Percentiles rank a stretch among this genome's conserved stretches.
Conservation (phyloP, 2,797 vertebrate genomes). For the Clarias platycephalus region DNA sequence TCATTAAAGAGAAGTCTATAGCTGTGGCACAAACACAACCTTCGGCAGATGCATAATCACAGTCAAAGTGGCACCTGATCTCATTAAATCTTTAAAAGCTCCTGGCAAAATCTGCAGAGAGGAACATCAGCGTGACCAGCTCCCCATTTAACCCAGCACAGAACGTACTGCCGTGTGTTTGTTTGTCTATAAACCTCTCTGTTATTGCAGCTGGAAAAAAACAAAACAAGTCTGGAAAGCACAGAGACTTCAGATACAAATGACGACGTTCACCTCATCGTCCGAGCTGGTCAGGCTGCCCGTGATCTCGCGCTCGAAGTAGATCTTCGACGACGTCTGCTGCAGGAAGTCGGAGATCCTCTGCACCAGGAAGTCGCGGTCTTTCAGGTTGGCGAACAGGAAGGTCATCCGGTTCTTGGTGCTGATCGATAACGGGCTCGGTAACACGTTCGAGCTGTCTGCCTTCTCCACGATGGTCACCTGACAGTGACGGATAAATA, state of each 20-base stretch:
- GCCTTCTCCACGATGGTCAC: slow-evolving; percentile 98
- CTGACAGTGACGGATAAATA: slow-evolving; percentile 65
- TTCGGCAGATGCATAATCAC: neutral
- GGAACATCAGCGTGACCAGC: neutral
- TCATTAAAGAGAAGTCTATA: neutral
- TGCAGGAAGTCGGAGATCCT: slow-evolving; percentile 97
- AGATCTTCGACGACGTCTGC: slow-evolving; percentile 91
- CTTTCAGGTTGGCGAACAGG: slow-evolving; percentile 95
- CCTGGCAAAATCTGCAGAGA: neutral
- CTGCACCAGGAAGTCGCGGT: slow-evolving; percentile 95
- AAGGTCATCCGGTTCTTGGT: slow-evolving; percentile 98
- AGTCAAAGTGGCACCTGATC: neutral
- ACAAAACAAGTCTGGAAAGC: neutral
- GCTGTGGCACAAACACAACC: neutral
- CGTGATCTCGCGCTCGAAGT: slow-evolving; percentile 84
- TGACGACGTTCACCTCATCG: slow-evolving; percentile 81
- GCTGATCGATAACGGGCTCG: slow-evolving; percentile 95
- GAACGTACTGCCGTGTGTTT: neutral
- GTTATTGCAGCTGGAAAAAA: neutral
- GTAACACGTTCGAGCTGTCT: slow-evolving; percentile 93
- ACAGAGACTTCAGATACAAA: no score
- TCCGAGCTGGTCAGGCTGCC: slow-evolving; percentile 89
- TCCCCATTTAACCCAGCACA: neutral
- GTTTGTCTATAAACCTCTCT: neutral
- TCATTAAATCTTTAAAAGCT: neutral